Conservation (phyloP, 2,797 vertebrate genomes). For the Ctenosaura bakeri region DNA sequence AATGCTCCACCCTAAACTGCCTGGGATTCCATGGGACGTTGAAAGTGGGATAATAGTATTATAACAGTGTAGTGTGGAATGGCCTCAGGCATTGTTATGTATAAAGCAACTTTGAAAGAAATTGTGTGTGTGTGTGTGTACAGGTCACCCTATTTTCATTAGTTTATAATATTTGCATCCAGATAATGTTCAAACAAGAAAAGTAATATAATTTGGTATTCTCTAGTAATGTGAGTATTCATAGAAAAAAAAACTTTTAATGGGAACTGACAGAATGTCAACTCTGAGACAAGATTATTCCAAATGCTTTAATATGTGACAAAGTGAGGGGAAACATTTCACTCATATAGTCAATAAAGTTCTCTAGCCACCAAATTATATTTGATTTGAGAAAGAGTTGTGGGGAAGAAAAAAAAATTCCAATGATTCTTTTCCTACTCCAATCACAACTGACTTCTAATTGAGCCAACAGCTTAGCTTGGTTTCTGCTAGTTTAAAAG, state of each 20-base stretch:
- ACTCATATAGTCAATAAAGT: not conserved
- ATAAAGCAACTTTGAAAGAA: too few relatives aligned
- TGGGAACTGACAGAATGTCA: not conserved
- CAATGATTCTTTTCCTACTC: not conserved
- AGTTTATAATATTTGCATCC: not conserved
- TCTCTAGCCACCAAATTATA: conserved; percentile 10
- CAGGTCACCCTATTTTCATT: too few relatives aligned
- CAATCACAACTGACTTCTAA: conserved; percentile 5
- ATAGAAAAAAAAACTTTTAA: not conserved
- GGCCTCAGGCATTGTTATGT: too few relatives aligned
- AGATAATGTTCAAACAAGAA: not conserved
- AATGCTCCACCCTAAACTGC: too few relatives aligned
- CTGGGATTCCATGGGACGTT: too few relatives aligned
- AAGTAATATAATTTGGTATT: not conserved
- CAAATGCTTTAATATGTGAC: not conserved
- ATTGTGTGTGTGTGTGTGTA: too few relatives aligned
- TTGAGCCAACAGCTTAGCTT: conserved; percentile 17
- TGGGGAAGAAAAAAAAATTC: not conserved
- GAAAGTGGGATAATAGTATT: too few relatives aligned
- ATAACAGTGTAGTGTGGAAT: too few relatives aligned
- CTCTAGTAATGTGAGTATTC: not conserved
- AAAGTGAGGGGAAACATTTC: not conserved
- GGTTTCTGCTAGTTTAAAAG: not conserved
- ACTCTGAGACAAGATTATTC: not conserved
- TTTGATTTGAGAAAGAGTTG: not conserved